Conservation (phyloP, 2,113 vertebrate species). For the Macrotus californicus region DNA sequence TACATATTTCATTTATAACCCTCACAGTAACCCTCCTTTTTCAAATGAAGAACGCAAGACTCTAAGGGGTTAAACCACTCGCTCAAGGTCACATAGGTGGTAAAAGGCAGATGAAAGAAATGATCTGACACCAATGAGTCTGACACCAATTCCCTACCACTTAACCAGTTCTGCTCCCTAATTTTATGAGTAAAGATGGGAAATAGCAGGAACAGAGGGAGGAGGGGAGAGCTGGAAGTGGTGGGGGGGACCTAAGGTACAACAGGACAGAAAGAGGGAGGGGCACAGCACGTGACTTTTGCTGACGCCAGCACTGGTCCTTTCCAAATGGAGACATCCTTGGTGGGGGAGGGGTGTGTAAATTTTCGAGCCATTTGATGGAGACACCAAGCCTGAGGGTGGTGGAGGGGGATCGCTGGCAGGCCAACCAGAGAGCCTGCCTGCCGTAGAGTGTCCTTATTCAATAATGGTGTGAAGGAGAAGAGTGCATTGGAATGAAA, state of each 20-base stretch:
- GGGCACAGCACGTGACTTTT: not conserved
- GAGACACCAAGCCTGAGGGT: not conserved
- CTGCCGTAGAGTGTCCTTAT: not conserved
- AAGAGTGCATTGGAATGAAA: not conserved
- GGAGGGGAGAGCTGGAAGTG: not conserved
- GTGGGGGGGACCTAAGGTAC: not conserved
- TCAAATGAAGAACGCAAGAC: not conserved
- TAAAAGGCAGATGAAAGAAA: not conserved
- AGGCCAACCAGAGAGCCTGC: not conserved
- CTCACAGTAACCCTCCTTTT: not conserved
- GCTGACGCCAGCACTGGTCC: not conserved
- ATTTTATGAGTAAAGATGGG: not conserved
- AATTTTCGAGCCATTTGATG: not conserved
- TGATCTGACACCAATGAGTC: not conserved
- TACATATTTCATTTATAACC: not conserved
- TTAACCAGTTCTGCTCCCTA: not conserved
- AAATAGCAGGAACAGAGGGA: not conserved
- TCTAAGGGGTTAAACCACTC: not conserved
- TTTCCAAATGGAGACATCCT: not conserved
- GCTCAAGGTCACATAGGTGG: not conserved
- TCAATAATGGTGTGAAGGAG: not conserved
- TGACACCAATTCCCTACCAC: not conserved
- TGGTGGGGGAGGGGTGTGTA: not conserved
- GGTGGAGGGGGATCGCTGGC: fast-evolving
- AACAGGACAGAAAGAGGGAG: not conserved